Percentiles rank a stretch among this genome's conserved stretches.
Conservation (phyloP, 2,797 vertebrate genomes). For the Rallus crepitans region DNA sequence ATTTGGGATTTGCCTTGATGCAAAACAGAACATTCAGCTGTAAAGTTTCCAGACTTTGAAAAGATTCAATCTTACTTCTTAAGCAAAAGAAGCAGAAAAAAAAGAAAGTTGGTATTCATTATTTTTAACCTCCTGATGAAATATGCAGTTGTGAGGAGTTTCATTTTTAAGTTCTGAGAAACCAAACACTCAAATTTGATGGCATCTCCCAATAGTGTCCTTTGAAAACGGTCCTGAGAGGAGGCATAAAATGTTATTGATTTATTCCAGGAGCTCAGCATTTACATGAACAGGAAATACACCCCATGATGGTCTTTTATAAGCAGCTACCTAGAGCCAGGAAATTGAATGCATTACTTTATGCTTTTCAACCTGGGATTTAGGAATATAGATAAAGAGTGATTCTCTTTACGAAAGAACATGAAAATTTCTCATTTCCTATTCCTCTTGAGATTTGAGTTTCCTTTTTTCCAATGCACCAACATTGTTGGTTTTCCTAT, state of each 20-base stretch:
- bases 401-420: background rate
- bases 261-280: constrained; percentile 32
- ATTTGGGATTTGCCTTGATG: constrained; percentile 36
- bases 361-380: background rate
- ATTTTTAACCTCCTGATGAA: background rate
- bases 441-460: background rate
- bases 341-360: constrained; percentile 23
- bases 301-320: background rate
- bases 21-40: constrained; percentile 12
- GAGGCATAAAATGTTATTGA: background rate
- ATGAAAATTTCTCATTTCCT: constrained; percentile 12
- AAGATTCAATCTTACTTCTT: background rate
- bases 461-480: background rate
- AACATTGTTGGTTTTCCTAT: background rate
- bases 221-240: background rate
- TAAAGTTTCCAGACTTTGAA: background rate
- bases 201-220: background rate
- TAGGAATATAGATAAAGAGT: constrained; percentile 19
- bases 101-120: background rate
- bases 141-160: background rate
- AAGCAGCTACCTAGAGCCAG: background rate
- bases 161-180: background rate
- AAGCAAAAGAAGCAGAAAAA: background rate
- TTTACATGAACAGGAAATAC: constrained; percentile 53
- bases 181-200: background rate